phyloP scores from a whole-genome alignment of 2,113 vertebrate species.

The Ptilonorhynchus violaceus region DNA sequence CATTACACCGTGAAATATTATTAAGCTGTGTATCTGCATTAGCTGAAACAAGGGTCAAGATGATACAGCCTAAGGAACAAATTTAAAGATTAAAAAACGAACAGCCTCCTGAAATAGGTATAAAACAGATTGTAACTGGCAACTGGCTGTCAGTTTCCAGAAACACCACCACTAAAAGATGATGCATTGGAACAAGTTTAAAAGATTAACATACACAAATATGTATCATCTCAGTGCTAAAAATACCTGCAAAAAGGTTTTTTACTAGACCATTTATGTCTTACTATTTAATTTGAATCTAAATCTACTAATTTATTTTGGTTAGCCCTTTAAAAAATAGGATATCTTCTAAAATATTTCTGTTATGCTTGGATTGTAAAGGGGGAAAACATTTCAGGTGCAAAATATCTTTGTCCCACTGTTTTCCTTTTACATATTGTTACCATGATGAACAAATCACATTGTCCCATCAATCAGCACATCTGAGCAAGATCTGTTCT shows the following conservation, averaged over 20 bases:
- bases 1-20: background rate
- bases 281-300: background rate
- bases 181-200: background rate
- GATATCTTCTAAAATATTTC: background rate
- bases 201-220: background rate
- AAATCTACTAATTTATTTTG: background rate
- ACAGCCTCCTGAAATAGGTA: background rate
- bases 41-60: background rate
- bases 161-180: background rate
- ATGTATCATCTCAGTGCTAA: background rate
- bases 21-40: background rate
- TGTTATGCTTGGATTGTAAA: background rate
- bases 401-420: background rate
- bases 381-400: background rate
- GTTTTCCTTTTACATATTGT: background rate
- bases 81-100: background rate
- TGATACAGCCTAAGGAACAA: constrained; percentile 4
- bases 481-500: constrained; percentile 68
- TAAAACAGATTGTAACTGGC: background rate
- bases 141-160: background rate
- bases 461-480: constrained; percentile 19
- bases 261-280: background rate
- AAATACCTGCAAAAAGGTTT: background rate
- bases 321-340: background rate
- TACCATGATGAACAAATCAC: constrained; percentile 28